A percentile compares a stretch with the other conserved stretches of the same genome.
phyloP scores from a whole-genome alignment of 2,888 invertebrate genomes.

The Noctua janthina region DNA sequence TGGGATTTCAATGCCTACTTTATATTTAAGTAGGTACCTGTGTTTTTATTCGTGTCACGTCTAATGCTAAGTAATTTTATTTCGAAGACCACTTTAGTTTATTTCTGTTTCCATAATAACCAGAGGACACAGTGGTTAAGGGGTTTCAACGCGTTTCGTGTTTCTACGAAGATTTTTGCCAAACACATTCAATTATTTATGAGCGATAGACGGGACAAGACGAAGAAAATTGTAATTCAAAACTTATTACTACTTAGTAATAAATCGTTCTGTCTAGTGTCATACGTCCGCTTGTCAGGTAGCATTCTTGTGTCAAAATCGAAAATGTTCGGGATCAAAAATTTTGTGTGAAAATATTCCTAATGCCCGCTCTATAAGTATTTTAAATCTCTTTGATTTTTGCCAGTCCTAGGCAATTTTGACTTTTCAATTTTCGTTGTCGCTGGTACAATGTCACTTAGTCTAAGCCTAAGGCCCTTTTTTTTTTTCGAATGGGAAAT shows the following conservation, averaged over 20 bases:
- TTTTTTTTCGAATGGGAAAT: too few relatives aligned
- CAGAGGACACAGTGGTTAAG: not conserved
- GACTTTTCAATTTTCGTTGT: not conserved
- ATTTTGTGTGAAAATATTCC: too few relatives aligned
- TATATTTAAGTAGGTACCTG: conserved; percentile 21
- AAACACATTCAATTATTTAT: too few relatives aligned
- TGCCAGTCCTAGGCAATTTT: not conserved
- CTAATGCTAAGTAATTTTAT: not conserved
- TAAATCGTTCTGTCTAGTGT: too few relatives aligned
- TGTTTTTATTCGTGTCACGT: conserved; percentile 19
- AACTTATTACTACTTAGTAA: too few relatives aligned
- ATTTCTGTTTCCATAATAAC: conserved; percentile 4
- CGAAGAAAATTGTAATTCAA: too few relatives aligned
- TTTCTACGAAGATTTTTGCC: not conserved
- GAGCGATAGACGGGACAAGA: too few relatives aligned
- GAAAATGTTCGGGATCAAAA: too few relatives aligned
- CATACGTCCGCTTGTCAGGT: too few relatives aligned
- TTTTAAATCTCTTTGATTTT: too few relatives aligned
- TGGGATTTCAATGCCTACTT: not conserved
- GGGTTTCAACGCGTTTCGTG: not conserved
- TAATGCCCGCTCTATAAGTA: too few relatives aligned
- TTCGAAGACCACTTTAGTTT: conserved; percentile 11
- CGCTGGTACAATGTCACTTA: not conserved
- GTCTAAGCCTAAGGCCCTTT: not conserved
- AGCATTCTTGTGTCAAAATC: too few relatives aligned